A percentile compares a stretch with the other conserved stretches of the same genome.
phyloP scores from a whole-genome alignment of 2,113 vertebrate genomes.

The Talpa occidentalis region DNA sequence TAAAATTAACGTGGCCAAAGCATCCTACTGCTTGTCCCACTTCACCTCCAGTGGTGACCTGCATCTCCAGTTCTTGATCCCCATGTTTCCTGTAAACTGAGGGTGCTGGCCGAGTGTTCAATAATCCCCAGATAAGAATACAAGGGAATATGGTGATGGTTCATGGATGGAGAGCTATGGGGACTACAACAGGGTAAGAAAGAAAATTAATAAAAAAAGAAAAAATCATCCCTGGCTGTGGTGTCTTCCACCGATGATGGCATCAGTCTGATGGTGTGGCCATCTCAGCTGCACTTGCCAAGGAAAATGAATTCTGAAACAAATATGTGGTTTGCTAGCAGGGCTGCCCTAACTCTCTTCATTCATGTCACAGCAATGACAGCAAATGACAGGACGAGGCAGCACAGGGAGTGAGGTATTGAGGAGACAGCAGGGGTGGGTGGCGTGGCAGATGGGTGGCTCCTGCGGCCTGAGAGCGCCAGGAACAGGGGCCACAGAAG shows the following conservation, averaged over 20 bases:
- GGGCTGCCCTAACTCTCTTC: no score
- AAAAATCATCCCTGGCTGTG: no score
- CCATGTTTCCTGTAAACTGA: not conserved
- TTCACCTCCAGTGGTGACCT: not conserved
- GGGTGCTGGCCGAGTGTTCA: not conserved
- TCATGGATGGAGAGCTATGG: no score
- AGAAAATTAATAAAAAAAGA: no score
- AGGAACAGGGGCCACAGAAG: no score
- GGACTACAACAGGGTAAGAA: no score
- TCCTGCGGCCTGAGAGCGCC: not conserved
- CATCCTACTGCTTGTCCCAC: not conserved
- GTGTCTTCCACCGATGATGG: not conserved
- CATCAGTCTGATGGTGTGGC: not conserved
- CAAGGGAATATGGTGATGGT: no score
- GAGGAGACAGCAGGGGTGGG: not conserved
- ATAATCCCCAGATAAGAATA: not conserved
- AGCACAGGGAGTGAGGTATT: not conserved
- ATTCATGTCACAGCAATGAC: not conserved
- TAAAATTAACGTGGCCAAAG: not conserved
- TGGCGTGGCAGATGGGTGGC: no score
- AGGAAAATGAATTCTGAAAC: constrained; percentile 3
- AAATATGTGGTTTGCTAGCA: not conserved
- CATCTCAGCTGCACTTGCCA: not conserved
- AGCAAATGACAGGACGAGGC: not conserved
- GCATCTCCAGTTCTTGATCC: not conserved